These are phyloP conservation scores for Columba janthina DNA, from an alignment of 2,113 vertebrate genomes.

Conservation along the genomic window DNA sequence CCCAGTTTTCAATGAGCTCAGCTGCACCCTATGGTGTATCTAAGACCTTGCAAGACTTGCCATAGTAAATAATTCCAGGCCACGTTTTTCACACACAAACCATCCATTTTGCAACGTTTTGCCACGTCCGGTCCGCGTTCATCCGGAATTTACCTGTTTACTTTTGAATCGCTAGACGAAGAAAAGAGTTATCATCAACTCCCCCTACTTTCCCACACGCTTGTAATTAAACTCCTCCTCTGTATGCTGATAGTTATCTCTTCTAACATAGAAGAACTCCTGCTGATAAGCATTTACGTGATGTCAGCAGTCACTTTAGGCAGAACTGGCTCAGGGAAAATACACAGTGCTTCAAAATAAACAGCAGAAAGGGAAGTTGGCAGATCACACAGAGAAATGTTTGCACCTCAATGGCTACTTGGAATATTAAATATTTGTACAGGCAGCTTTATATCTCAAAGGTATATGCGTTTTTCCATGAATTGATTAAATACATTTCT, in stretches of 20 bases:
- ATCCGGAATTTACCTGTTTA: slow-evolving; percentile 38
- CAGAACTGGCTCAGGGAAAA: slow-evolving; percentile 36
- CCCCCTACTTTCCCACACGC: slow-evolving; percentile 36
- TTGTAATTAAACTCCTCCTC: slow-evolving; percentile 46
- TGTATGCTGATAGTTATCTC: slow-evolving; percentile 37
- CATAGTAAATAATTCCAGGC: not conserved
- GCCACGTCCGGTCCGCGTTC: fast-evolving
- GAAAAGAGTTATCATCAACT: slow-evolving; percentile 26
- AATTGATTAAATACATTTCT: slow-evolving; percentile 19
- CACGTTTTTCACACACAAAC: not conserved
- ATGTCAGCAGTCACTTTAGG: slow-evolving; percentile 52
- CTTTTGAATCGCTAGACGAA: not conserved
- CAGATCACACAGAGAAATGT: not conserved
- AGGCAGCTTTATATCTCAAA: slow-evolving; percentile 34
- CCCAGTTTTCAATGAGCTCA: not conserved
- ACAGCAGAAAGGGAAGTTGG: slow-evolving; percentile 36
- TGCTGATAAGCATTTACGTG: slow-evolving; percentile 41
- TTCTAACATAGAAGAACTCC: slow-evolving; percentile 42
- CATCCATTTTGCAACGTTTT: not conserved
- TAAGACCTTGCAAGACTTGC: not conserved
- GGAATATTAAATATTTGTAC: slow-evolving; percentile 53
- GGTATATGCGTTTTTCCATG: slow-evolving; percentile 12
- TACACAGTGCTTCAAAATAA: slow-evolving; percentile 31
- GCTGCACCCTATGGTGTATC: not conserved
- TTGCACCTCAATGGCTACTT: slow-evolving; percentile 29